A percentile compares a stretch with the other conserved stretches of the same genome.
phyloP scores from a whole-genome alignment of 2,797 vertebrate genomes.

The Heliangelus exortis region DNA sequence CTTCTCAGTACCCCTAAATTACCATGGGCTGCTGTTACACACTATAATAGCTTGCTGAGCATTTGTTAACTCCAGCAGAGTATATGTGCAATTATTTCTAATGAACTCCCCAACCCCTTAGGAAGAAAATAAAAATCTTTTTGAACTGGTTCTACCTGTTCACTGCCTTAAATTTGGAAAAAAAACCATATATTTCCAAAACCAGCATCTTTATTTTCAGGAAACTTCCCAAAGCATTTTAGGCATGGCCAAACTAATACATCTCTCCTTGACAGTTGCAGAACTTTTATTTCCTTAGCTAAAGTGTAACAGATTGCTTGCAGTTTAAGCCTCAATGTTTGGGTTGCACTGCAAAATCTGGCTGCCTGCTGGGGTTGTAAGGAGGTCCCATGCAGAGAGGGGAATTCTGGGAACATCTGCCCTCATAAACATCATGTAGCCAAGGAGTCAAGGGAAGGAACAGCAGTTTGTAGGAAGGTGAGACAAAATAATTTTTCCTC shows the following conservation, averaged over 20 bases:
- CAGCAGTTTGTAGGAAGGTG: conserved; percentile 23
- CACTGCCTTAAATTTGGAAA: conserved; percentile 37
- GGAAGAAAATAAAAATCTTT: conserved; percentile 23
- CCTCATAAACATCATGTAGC: conserved; percentile 32
- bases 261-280: conserved; percentile 61
- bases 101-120: conserved; percentile 11
- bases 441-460: conserved; percentile 5
- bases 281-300: conserved; percentile 63
- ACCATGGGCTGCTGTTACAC: conserved; percentile 5
- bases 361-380: conserved; percentile 63
- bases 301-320: conserved; percentile 54
- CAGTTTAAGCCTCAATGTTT: conserved; percentile 41
- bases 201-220: conserved; percentile 60
- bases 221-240: conserved; percentile 60
- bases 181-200: conserved; percentile 29
- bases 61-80: conserved; percentile 59
- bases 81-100: conserved; percentile 45
- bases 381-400: conserved; percentile 52
- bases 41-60: conserved; percentile 46
- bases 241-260: conserved; percentile 53
- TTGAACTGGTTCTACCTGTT: conserved; percentile 48
- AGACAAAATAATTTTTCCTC: background rate
- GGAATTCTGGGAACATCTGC: conserved; percentile 66
- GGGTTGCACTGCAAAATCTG: conserved; percentile 56
- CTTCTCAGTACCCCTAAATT: conserved; percentile 5